A percentile compares a stretch with the other conserved stretches of the same genome.
Conservation (phyloP, 2,797 vertebrate genomes). For the Hapalemur alaotrensis region DNA sequence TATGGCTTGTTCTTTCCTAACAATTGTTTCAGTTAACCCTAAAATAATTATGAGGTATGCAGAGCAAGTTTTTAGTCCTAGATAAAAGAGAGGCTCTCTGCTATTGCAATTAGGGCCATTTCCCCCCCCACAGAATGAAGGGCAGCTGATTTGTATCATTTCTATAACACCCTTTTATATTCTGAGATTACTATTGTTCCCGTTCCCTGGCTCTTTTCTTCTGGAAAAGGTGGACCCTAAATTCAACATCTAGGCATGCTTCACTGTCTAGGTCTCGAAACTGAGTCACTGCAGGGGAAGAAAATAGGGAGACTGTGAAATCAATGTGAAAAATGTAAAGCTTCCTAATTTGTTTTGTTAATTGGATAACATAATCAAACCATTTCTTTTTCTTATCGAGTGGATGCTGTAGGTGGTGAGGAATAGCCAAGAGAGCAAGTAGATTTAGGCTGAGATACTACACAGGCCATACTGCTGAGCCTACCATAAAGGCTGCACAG, state of each 20-base stretch:
- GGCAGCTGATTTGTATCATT: background rate
- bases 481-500: background rate
- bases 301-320: background rate
- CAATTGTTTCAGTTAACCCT: background rate
- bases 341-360: background rate
- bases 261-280: background rate
- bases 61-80: background rate
- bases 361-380: slow-evolving; percentile 11
- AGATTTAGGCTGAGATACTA: background rate
- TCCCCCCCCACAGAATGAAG: too few species aligned
- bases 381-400: slow-evolving; percentile 19
- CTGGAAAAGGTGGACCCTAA: background rate
- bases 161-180: background rate
- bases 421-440: background rate
- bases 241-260: background rate
- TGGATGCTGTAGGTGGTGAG: background rate
- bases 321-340: background rate
- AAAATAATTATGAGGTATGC: background rate
- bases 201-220: background rate
- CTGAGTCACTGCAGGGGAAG: background rate
- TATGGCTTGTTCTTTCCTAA: background rate
- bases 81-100: background rate
- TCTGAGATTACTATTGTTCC: background rate
- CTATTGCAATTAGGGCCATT: background rate
- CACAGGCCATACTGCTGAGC: background rate